These are phyloP conservation scores for Electrophaes corylata DNA, from an alignment of 2,888 invertebrate genomes.

Conservation along the genomic window DNA sequence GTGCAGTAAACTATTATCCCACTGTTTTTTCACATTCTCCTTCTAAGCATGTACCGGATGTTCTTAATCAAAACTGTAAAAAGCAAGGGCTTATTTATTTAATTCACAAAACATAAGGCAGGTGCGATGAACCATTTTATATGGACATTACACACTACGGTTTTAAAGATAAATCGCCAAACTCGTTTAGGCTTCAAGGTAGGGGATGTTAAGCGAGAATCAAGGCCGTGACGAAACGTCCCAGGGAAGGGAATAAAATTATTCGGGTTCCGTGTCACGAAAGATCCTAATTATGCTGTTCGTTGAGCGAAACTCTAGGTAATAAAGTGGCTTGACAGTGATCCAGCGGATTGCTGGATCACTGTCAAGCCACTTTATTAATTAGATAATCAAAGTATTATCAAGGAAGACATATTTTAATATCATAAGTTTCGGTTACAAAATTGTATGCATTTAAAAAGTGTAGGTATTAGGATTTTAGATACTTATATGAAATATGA, in stretches of 20 bases:
- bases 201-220: slow-evolving; percentile 57
- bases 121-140: slow-evolving; percentile 57
- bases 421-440: too few relatives aligned
- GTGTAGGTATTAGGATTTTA: too few relatives aligned
- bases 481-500: too few relatives aligned
- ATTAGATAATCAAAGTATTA: too few relatives aligned
- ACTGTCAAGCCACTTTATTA: too few relatives aligned
- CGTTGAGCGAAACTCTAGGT: background rate
- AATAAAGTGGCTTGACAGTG: too few relatives aligned
- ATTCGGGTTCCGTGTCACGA: slow-evolving; percentile 9
- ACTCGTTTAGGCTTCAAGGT: slow-evolving; percentile 59
- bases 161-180: slow-evolving; percentile 69
- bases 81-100: slow-evolving; percentile 27
- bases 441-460: too few relatives aligned
- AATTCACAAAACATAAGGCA: slow-evolving; percentile 44
- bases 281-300: background rate
- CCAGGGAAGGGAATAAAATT: slow-evolving; percentile 25
- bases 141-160: slow-evolving; percentile 57
- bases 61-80: slow-evolving; percentile 14
- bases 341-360: too few relatives aligned
- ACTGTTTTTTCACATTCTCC: background rate
- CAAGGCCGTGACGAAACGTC: slow-evolving; percentile 87
- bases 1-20: background rate
- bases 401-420: too few relatives aligned
- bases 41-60: slow-evolving; percentile 18